Evolutionary conservation across 2,888 invertebrate species (phyloP).

Genomic region (Lepeophtheirus nordmannii): DNA sequence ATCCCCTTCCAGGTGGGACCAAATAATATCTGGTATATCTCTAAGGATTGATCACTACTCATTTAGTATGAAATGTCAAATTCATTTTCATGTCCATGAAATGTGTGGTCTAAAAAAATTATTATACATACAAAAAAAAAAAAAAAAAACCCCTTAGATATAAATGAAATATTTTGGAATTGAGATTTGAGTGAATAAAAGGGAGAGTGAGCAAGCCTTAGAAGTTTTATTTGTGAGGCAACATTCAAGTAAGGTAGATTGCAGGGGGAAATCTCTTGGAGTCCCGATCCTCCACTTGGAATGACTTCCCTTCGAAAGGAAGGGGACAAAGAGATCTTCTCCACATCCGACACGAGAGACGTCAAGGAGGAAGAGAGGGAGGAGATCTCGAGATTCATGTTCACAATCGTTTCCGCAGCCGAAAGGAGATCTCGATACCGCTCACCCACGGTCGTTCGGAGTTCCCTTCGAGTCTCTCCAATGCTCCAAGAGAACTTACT

Average conservation of each 20-base stretch:
- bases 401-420: conserved; percentile 16
- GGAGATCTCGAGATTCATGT: background rate
- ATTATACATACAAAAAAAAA: no score
- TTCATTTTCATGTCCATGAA: no score
- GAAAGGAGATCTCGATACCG: conserved; percentile 14
- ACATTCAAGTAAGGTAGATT: background rate
- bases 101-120: no score
- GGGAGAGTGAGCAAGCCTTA: background rate
- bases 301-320: no score
- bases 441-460: conserved; percentile 18
- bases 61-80: no score
- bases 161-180: no score
- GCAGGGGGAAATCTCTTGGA: background rate
- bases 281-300: background rate
- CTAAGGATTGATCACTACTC: no score
- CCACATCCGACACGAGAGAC: background rate
- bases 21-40: background rate
- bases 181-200: no score
- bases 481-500: background rate
- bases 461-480: conserved; percentile 2
- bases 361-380: background rate
- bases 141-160: no score
- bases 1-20: conserved; percentile 6
- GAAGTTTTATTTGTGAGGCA: conserved; percentile 13
- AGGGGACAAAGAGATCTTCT: background rate